Conservation (phyloP, 2,113 vertebrate species). For the Ceratotherium simum region DNA sequence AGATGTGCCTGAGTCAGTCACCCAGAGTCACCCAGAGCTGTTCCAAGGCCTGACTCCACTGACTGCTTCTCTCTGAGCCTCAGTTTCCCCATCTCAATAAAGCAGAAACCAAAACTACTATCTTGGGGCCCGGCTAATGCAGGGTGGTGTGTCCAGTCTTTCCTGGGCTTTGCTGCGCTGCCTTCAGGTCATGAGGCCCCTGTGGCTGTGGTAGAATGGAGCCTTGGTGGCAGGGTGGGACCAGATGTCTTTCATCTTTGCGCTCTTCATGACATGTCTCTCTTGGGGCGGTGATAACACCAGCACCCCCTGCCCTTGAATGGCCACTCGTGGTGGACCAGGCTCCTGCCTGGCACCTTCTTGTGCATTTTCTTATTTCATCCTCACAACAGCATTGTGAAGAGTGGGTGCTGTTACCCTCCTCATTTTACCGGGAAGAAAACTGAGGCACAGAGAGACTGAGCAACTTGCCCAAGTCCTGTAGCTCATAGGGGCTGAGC, state of each 20-base stretch:
- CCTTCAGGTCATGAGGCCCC: neutral
- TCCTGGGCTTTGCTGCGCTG: neutral
- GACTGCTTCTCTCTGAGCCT: neutral
- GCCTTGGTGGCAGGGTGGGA: neutral
- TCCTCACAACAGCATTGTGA: neutral
- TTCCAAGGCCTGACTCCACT: neutral
- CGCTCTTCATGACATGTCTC: neutral
- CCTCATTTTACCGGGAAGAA: neutral
- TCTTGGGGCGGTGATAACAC: neutral
- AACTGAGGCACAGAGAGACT: neutral
- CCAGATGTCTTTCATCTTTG: neutral
- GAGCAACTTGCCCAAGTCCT: neutral
- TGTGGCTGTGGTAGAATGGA: neutral
- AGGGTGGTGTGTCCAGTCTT: neutral
- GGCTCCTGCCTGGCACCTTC: neutral
- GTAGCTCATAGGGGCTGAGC: neutral
- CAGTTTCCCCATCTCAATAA: neutral
- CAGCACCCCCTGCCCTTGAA: neutral
- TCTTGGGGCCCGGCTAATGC: neutral
- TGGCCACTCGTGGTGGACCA: neutral
- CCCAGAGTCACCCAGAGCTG: neutral
- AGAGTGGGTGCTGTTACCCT: neutral
- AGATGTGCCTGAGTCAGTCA: neutral
- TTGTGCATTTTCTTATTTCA: neutral
- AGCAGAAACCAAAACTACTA: neutral